Base-by-base conservation (phyloP, 2,888 invertebrate genomes). In the Drosophila diplacantha region DNA sequence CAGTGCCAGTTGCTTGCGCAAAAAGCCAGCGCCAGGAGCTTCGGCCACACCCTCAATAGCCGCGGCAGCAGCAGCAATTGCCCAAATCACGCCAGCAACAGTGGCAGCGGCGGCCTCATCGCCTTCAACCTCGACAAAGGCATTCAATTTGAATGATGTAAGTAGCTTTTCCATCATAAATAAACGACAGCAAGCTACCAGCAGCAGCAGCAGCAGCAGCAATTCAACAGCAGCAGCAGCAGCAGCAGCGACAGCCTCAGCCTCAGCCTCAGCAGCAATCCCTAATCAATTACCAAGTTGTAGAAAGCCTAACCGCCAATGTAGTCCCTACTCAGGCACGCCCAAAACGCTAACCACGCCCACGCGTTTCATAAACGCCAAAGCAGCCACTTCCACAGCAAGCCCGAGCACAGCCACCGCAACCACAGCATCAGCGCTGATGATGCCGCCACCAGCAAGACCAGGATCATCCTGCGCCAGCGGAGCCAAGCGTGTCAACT, bases 71-170 rank as follows among this genome's bases (percentile, higher is more conserved):
- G 32, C 47, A 43, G 65, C 57, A n/a, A 47, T 63, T 29, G 49
- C 60, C 16, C 55, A 39, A 46, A 50, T 51, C 37, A 41, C 41
- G 22, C 34, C 59, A 29, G 58, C 57, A 52, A 51, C 34, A 56
- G 20, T 46, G 66, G 51, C 38, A 56, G 52, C 46, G 39, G 12
- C 51, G 7, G 53, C 55, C 64, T 3, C 58, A 65, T 5, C 67
- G 37, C 22, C 71, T 22, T 24, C 65, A 34, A 5, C 72, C 2
- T 9, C 54, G 9, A 11, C 63, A 44, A 69, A 77, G 73, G 78
- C 81, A 70, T 80, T 82, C 65, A 79, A 79, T 76, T 68, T 79
- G 61, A 79, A 79, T 79, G 82, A 82, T 79, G 78, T 80, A 79
- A 79, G 79, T 82, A 82, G 79, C 78, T 70, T 62, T 68, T 70